Percentiles rank a stretch among this genome's conserved stretches.
Evolutionary conservation across 1,140 invertebrate species (phyloP).

Genomic region (Pygmarrhopalites habei): DNA sequence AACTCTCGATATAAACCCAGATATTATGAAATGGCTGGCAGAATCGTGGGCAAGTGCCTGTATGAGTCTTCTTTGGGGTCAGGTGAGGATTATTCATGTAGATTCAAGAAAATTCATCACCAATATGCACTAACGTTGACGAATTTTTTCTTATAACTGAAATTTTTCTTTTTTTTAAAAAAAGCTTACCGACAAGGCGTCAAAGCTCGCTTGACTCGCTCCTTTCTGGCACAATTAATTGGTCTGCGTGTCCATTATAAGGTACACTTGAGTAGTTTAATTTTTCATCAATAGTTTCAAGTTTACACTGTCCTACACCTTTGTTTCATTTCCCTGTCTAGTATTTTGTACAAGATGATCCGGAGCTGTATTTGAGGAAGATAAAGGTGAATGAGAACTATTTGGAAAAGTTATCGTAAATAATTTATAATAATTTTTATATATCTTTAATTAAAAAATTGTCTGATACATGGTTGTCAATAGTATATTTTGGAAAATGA

Average conservation of each 20-base stretch:
- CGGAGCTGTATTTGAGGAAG: conserved; percentile 83
- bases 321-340: conserved; percentile 44
- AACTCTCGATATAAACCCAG: conserved; percentile 69
- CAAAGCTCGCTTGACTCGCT: conserved; percentile 78
- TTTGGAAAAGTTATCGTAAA: too few species aligned
- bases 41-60: conserved; percentile 66
- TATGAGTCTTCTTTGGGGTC: conserved; percentile 85
- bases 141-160: too few species aligned
- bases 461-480: too few species aligned
- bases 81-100: too few species aligned
- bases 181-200: conserved; percentile 81
- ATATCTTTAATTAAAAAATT: too few species aligned
- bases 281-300: background rate
- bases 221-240: conserved; percentile 90
- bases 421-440: too few species aligned
- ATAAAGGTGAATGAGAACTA: too few species aligned
- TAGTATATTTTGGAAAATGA: conserved; percentile 87
- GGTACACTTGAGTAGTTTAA: conserved; percentile 12
- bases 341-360: conserved; percentile 94
- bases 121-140: too few species aligned
- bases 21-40: conserved; percentile 70
- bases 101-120: too few species aligned
- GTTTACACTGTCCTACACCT: background rate
- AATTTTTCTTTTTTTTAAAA: too few species aligned
- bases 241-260: conserved; percentile 87